Percentiles rank a stretch among this genome's conserved stretches.
These are phyloP conservation scores for Tridacna crocea DNA, from an alignment of 2,888 invertebrate species.

Conservation along the genomic window DNA sequence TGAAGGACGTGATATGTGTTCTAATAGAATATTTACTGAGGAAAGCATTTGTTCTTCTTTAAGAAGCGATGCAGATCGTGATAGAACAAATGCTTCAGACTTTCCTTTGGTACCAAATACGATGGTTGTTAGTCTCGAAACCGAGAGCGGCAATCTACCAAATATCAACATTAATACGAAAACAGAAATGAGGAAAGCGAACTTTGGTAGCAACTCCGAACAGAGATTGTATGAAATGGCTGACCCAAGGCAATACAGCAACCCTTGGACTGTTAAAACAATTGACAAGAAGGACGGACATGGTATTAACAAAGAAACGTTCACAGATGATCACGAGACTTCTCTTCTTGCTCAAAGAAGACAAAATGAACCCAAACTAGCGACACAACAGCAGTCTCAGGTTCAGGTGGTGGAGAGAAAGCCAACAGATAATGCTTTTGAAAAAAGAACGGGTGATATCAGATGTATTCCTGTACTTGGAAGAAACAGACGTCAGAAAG, in stretches of 20 bases:
- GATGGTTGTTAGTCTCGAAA: background rate
- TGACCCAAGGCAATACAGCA: background rate
- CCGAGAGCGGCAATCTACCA: background rate
- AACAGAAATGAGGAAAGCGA: background rate
- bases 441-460: background rate
- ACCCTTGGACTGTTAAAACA: background rate
- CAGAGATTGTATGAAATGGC: too few species aligned
- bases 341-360: too few species aligned
- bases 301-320: background rate
- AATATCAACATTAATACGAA: background rate
- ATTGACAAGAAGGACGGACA: background rate
- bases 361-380: too few species aligned
- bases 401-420: background rate
- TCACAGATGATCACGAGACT: background rate
- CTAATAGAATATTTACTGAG: too few species aligned
- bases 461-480: constrained; percentile 11
- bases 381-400: background rate
- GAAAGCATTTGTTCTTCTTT: too few species aligned
- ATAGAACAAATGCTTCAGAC: background rate
- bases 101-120: background rate
- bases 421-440: background rate
- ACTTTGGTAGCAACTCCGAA: background rate
- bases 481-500: constrained; percentile 5
- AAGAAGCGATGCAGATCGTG: background rate
- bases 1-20: too few species aligned